Evolutionary conservation across 2,797 vertebrate genomes (phyloP), one percentile per base, ranked within the genome.

Genomic region (Erethizon dorsatum): DNA sequence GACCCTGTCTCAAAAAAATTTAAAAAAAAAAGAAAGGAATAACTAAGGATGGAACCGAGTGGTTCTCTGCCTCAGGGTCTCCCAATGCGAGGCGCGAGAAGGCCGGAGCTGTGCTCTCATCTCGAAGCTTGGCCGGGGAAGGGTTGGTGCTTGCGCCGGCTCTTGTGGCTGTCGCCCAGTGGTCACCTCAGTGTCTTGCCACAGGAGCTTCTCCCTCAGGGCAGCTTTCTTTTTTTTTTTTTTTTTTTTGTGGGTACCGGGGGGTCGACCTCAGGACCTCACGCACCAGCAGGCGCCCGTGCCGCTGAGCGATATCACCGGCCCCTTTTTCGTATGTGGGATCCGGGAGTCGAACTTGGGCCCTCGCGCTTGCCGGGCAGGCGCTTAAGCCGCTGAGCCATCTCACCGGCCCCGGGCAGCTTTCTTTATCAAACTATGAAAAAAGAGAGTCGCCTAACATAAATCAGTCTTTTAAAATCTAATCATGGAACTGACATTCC

Each of bases 71-170:
- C 9, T 56, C 37, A 6, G 56, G 31, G 22, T n/a, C 47, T 45
- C 28, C 14, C 2, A 22, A 26, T 28, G 14, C 28, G 20, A 0
- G 13, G 52, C 33, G 24, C 20, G 1, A 1, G 22, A 6, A 2
- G 18, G 4, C 22, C 4, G 3, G 45, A 47, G 47, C 67, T 28
- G 15, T 26, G 26, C 45, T 61, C 65, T 73, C 45, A 12, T 69
- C 56, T 33, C 4, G 6, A 17, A 22, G 57, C 79, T 50, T 2
- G 1, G 2, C 8, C 1, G 14, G 20, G 31, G 50, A 83, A 54
- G n/a, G 78, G 37, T 17, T 17, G 1, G 8, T 15, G 37, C 59
- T 69, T 8, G 50, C 20, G 31, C 50, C 2, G 0, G 26, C 61
- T 59, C 8, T 0, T 18, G 1, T 47, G 61, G 45, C 54, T 67